Conservation (phyloP, 2,797 vertebrate species). For the Dermochelys coriacea region DNA sequence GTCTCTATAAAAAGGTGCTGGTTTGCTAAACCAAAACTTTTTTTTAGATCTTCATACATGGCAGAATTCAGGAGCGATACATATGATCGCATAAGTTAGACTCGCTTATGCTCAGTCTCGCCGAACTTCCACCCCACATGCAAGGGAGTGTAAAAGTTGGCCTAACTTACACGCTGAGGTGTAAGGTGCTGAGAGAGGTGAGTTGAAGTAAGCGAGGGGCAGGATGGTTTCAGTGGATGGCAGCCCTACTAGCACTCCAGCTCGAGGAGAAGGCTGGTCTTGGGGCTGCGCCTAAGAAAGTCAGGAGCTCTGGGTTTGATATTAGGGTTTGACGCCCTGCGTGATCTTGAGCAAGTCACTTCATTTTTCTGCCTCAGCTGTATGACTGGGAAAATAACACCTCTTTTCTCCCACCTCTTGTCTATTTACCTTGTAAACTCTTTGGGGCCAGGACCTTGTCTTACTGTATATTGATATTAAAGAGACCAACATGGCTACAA, state of each 20-base stretch:
- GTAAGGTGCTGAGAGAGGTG: background rate
- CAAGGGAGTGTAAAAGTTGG: background rate
- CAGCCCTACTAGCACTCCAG: background rate
- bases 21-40: background rate
- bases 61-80: background rate
- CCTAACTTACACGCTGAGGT: background rate
- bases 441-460: background rate
- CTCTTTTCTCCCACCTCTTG: background rate
- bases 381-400: accelerated
- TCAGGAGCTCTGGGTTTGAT: background rate
- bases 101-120: background rate
- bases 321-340: background rate
- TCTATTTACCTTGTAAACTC: background rate
- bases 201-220: background rate
- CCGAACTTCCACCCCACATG: accelerated
- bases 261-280: background rate
- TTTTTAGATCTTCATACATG: background rate
- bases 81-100: background rate
- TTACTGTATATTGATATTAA: background rate
- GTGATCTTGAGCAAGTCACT: background rate
- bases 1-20: background rate
- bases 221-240: background rate
- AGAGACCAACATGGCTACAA: background rate
- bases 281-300: background rate
- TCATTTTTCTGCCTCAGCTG: background rate